Percentiles rank a stretch among this genome's conserved stretches.
Evolutionary conservation across 2,113 vertebrate species (phyloP).

Genomic region (Paramormyrops kingsleyae): DNA sequence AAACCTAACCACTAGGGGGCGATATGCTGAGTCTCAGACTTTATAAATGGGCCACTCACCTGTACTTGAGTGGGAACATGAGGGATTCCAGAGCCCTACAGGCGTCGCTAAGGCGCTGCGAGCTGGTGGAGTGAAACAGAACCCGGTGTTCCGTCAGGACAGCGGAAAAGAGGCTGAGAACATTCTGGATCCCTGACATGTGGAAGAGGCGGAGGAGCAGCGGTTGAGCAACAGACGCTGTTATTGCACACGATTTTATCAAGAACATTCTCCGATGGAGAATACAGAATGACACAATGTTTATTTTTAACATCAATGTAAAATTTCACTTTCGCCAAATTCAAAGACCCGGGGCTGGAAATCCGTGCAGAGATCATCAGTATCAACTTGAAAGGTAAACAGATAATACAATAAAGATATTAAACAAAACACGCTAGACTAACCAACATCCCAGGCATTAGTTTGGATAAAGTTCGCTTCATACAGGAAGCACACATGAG

Average conservation of each 20-base stretch:
- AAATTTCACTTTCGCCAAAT: background rate
- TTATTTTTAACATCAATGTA: background rate
- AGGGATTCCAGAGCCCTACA: conserved; percentile 87
- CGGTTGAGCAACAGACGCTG: conserved; percentile 25
- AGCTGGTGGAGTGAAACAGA: conserved; percentile 94
- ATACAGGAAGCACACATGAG: background rate
- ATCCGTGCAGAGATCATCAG: background rate
- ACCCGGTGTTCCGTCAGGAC: conserved; percentile 97
- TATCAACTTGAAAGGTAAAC: background rate
- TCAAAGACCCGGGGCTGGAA: background rate
- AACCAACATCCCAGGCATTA: background rate
- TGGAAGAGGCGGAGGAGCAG: conserved; percentile 23
- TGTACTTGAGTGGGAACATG: conserved; percentile 97
- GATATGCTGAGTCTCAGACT: background rate
- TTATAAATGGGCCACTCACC: conserved; percentile 39
- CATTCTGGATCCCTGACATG: conserved; percentile 87
- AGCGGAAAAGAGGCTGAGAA: conserved; percentile 89
- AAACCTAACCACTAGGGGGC: background rate
- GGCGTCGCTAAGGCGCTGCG: conserved; percentile 92
- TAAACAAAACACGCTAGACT: no score
- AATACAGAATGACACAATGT: background rate
- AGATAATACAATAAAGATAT: background rate
- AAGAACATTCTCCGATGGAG: background rate
- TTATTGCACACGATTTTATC: background rate
- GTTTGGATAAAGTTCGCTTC: background rate